A percentile compares a stretch with the other conserved stretches of the same genome.
Evolutionary conservation across 2,797 vertebrate species (phyloP).

Genomic region (Enteromius radiatus): DNA sequence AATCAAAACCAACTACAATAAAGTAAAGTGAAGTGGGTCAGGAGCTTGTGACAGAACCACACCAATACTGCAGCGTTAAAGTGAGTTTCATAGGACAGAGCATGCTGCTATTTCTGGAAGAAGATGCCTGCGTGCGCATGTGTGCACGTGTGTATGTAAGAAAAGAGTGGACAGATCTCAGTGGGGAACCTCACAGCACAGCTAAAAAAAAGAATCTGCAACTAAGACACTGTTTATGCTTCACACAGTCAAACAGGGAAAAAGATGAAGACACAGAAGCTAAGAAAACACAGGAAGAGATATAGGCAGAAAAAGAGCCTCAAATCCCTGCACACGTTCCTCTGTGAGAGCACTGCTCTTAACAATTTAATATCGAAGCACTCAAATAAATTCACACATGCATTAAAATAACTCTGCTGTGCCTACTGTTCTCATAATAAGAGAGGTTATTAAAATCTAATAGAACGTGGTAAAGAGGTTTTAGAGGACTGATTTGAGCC

Average conservation of each 20-base stretch:
- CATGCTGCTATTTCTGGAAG: conserved; percentile 42
- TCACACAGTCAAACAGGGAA: neutral
- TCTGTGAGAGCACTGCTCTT: conserved; percentile 6
- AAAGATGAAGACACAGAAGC: neutral
- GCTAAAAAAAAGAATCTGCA: conserved; percentile 47
- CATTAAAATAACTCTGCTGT: conserved; percentile 42
- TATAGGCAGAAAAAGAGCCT: neutral
- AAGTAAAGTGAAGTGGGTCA: conserved; percentile 13
- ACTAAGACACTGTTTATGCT: conserved; percentile 28
- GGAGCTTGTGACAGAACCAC: conserved; percentile 18
- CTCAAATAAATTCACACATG: conserved; percentile 33
- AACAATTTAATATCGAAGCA: conserved; percentile 25
- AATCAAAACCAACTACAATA: neutral
- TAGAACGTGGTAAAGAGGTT: conserved; percentile 35
- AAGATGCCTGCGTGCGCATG: conserved; percentile 10
- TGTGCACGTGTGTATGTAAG: neutral
- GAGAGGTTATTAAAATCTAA: conserved; percentile 58
- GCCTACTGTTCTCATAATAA: conserved; percentile 50
- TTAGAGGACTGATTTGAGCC: conserved; percentile 18
- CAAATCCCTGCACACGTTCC: neutral
- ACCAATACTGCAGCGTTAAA: neutral
- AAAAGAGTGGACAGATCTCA: conserved; percentile 38
- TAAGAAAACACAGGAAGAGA: conserved; percentile 16
- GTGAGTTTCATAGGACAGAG: conserved; percentile 3
- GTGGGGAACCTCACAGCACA: conserved; percentile 30